Evolutionary conservation across 1,140 invertebrate genomes (phyloP).

Genomic region (Antheraea pernyi): DNA sequence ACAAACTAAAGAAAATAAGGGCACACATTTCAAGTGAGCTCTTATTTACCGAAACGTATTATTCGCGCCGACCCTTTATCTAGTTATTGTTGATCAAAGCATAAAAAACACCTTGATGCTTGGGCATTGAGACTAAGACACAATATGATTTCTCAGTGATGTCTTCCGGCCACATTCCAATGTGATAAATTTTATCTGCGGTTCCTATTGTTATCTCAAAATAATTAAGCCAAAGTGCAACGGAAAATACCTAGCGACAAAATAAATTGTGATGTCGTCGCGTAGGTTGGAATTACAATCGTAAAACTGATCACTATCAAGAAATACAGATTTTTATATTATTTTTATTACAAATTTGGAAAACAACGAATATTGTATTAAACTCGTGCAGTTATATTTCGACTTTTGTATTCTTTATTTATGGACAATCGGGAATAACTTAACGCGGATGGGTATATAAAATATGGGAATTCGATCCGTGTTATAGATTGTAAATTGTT

Average conservation of each 20-base stretch:
- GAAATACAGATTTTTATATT: not conserved
- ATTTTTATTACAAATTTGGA: not conserved
- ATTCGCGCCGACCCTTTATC: no score
- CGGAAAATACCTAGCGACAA: not conserved
- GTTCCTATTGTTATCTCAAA: not conserved
- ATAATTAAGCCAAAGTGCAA: not conserved
- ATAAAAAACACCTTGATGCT: no score
- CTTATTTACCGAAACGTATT: no score
- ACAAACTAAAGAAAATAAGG: no score
- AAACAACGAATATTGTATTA: not conserved
- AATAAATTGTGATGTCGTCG: not conserved
- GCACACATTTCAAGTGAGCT: no score
- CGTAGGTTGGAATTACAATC: not conserved
- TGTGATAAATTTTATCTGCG: not conserved
- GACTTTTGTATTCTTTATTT: no score
- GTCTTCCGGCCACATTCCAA: no score
- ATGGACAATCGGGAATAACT: no score
- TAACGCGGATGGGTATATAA: not conserved
- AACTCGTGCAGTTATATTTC: not conserved
- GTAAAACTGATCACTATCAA: not conserved
- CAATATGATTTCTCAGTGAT: no score
- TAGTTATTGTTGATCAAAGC: no score
- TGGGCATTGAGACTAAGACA: no score
- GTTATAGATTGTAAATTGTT: conserved; percentile 14
- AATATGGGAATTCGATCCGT: not conserved